phyloP scores from a whole-genome alignment of 2,888 invertebrate genomes.

The Nomada ferruginata region DNA sequence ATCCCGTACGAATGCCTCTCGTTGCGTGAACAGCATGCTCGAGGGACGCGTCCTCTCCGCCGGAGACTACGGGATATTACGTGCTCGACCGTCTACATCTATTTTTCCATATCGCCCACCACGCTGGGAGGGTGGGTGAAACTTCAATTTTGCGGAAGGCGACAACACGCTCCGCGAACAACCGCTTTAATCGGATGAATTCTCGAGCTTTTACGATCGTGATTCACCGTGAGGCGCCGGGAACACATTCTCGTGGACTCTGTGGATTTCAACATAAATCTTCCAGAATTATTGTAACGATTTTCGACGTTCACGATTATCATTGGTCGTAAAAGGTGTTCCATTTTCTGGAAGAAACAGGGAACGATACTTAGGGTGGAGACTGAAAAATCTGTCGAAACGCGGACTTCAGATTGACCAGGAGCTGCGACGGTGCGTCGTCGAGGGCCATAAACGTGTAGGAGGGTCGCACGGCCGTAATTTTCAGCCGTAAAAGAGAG shows the following conservation, averaged over 20 bases:
- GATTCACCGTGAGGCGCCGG: conserved; percentile 68
- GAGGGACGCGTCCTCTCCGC: neutral
- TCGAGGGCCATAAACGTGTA: conserved; percentile 68
- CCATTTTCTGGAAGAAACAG: neutral
- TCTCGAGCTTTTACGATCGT: conserved; percentile 63
- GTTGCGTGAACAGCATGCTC: conserved; percentile 7
- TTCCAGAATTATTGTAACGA: neutral
- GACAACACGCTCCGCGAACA: conserved; percentile 14
- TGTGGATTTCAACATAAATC: neutral
- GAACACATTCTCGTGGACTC: neutral
- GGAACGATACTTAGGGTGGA: conserved; percentile 19
- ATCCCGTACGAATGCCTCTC: neutral
- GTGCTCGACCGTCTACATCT: conserved; percentile 21
- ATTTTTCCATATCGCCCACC: conserved; percentile 1
- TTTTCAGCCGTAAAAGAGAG: conserved; percentile 77
- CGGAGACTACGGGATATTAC: conserved; percentile 19
- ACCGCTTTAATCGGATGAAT: conserved; percentile 57
- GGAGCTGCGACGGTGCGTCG: conserved; percentile 66
- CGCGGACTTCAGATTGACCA: conserved; percentile 26
- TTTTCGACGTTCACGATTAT: neutral
- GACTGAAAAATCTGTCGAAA: conserved; percentile 20
- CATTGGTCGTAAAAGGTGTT: neutral
- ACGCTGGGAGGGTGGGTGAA: conserved; percentile 23
- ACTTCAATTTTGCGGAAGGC: conserved; percentile 57
- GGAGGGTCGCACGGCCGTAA: conserved; percentile 72